Conservation (phyloP, 2,888 invertebrate species). For the Aphodius granarius region DNA sequence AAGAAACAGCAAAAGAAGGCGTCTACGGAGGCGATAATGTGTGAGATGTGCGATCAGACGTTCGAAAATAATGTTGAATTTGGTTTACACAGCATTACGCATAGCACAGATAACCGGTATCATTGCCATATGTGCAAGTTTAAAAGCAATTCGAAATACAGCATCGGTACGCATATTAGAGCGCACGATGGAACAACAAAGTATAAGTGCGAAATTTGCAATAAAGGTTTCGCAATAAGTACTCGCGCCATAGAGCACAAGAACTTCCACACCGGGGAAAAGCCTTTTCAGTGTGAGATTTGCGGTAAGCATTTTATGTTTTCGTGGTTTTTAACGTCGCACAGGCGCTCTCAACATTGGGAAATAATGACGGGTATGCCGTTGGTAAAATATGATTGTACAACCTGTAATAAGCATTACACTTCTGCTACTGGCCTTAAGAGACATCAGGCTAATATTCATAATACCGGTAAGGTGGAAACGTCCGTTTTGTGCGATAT, state of each 20-base stretch:
- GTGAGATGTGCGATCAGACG: conserved; percentile 45
- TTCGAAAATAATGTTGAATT: conserved; percentile 46
- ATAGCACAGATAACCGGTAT: conserved; percentile 43
- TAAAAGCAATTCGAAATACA: conserved; percentile 44
- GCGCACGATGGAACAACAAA: conserved; percentile 56
- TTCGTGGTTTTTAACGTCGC: conserved; percentile 58
- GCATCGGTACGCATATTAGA: conserved; percentile 50
- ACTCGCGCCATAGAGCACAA: conserved; percentile 57
- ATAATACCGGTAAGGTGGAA: conserved; percentile 56
- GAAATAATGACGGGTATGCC: conserved; percentile 53
- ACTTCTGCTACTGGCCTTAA: conserved; percentile 46
- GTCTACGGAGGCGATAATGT: conserved; percentile 47
- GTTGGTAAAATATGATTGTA: conserved; percentile 49
- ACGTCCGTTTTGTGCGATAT: conserved; percentile 53
- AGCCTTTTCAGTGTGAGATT: conserved; percentile 55
- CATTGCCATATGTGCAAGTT: conserved; percentile 47
- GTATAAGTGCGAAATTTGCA: conserved; percentile 54
- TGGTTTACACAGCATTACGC: conserved; percentile 45
- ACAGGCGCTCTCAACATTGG: conserved; percentile 57
- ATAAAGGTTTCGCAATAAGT: conserved; percentile 54
- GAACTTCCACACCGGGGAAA: conserved; percentile 58
- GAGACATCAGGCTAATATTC: conserved; percentile 49
- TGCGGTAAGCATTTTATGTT: conserved; percentile 60
- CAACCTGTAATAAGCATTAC: conserved; percentile 50
- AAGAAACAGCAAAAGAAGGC: conserved; percentile 47